These are phyloP conservation scores for Prietella phreatophila DNA, from an alignment of 2,113 vertebrate genomes.

Conservation along the genomic window DNA sequence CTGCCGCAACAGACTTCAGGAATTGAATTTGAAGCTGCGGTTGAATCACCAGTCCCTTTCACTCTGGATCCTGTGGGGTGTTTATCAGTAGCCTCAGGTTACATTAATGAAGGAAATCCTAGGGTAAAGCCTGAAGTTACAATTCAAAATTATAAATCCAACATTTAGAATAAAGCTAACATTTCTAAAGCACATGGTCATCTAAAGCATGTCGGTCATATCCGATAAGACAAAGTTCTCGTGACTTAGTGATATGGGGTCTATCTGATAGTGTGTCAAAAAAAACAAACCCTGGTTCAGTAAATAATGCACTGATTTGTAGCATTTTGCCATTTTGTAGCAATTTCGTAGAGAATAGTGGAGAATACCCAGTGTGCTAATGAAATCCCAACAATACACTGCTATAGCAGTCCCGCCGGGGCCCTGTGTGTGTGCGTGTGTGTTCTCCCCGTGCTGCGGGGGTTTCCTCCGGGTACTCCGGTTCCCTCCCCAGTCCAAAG, in stretches of 20 bases:
- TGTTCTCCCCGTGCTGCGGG: too few species aligned
- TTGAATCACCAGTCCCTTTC: neutral
- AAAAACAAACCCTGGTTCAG: too few species aligned
- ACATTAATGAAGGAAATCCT: neutral
- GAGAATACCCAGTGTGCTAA: neutral
- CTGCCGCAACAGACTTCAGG: conserved; percentile 16
- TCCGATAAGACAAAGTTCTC: neutral
- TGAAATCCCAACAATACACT: neutral
- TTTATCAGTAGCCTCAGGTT: neutral
- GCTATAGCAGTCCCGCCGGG: too few species aligned
- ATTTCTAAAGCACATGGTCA: neutral
- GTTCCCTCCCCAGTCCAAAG: too few species aligned
- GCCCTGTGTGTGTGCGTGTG: too few species aligned
- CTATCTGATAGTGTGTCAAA: neutral
- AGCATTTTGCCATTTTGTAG: too few species aligned
- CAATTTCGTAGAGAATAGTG: neutral
- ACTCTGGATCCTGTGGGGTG: conserved; percentile 1
- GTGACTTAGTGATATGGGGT: neutral
- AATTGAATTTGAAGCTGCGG: conserved; percentile 38
- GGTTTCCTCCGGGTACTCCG: too few species aligned
- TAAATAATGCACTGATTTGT: too few species aligned
- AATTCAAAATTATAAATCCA: neutral
- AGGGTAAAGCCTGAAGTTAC: neutral
- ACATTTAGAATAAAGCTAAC: neutral
- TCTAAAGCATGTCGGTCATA: too few species aligned